These are phyloP conservation scores for Phasia obesa DNA, from an alignment of 2,888 invertebrate genomes.

Conservation along the genomic window DNA sequence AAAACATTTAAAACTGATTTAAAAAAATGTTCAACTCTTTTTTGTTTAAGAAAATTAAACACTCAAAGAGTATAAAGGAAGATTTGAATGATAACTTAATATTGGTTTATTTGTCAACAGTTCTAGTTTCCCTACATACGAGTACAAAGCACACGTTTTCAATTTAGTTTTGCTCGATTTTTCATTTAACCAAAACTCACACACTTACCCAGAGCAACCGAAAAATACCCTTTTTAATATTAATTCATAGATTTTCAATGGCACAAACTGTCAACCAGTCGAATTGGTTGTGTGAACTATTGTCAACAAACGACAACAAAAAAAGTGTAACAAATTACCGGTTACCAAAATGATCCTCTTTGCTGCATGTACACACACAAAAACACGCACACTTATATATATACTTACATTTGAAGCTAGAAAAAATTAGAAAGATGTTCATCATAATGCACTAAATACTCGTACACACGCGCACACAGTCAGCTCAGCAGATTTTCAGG, in stretches of 20 bases:
- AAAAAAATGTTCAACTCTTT: slow-evolving; percentile 70
- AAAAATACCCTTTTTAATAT: slow-evolving; percentile 44
- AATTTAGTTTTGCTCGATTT: slow-evolving; percentile 69
- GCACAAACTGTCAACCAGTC: slow-evolving; percentile 40
- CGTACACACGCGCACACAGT: neutral
- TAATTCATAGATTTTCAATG: slow-evolving; percentile 37
- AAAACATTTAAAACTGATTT: slow-evolving; percentile 66
- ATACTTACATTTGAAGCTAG: neutral
- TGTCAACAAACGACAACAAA: slow-evolving; percentile 44
- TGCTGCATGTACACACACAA: slow-evolving; percentile 23
- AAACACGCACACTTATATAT: slow-evolving; percentile 21
- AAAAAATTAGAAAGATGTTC: slow-evolving; percentile 13
- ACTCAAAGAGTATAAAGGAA: slow-evolving; percentile 8
- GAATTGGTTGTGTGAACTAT: slow-evolving; percentile 45
- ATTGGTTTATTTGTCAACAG: slow-evolving; percentile 20
- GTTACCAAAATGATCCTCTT: slow-evolving; percentile 54
- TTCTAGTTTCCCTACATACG: slow-evolving; percentile 58
- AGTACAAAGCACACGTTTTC: slow-evolving; percentile 60
- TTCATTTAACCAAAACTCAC: slow-evolving; percentile 42
- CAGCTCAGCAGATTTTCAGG: slow-evolving; percentile 17
- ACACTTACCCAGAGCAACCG: neutral
- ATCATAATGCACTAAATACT: slow-evolving; percentile 36
- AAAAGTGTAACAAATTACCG: slow-evolving; percentile 71
- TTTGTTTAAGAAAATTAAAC: slow-evolving; percentile 2
- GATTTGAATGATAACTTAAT: slow-evolving; percentile 53